Base-by-base conservation (phyloP, 2,888 invertebrate species). In the Polyommatus iphigenia region DNA sequence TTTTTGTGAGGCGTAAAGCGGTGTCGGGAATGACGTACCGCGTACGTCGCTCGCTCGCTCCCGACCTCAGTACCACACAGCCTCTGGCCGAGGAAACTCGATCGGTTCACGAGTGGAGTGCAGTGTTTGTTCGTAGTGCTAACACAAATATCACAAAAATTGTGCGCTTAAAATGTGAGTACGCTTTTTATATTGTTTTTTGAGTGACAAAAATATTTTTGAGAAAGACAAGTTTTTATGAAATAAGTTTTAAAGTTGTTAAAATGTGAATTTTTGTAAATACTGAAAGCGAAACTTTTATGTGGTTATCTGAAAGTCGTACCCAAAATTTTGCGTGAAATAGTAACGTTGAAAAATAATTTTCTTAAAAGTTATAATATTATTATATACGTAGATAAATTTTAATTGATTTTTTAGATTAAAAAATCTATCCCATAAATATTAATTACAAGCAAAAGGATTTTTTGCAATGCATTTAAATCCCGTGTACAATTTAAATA, bases 11-110 rank as follows among this genome's bases (percentile, higher is more conserved):
- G 29, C 67, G 32, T 18, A 67, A 41, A 78, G 83, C 89, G 89
- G 86, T 88, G 86, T 87, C 86, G 85, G 83, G 84, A 88, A 87
- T 83, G 83, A 82, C 84, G 85, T 85, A 87, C 83, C 83, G 82
- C 84, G 85, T 85, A 87, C 83, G 83, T 82, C 84, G 85, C 85
- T 87, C 88, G 86, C 84, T 86, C 80, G 81, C 82, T 84, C 84
- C 83, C 84, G 83, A 80, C 84, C 79, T 90, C 92, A 93, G 93
- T 93, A 89, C 85, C 87, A 90, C 87, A 85, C 93, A 92, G 93
- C 90, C 90, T 91, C 91, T 90, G 84, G 87, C 77, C 79, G 88
- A 81, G 89, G 85, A 79, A 85, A 83, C 88, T 86, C 85, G 86
- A 85, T 81, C 80, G 79, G 77, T 71, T 78, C 32, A 81, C 83